Percentiles rank a stretch among this genome's conserved stretches.
phyloP scores from a whole-genome alignment of 2,113 vertebrate genomes.

The Gymnobelideus leadbeateri region DNA sequence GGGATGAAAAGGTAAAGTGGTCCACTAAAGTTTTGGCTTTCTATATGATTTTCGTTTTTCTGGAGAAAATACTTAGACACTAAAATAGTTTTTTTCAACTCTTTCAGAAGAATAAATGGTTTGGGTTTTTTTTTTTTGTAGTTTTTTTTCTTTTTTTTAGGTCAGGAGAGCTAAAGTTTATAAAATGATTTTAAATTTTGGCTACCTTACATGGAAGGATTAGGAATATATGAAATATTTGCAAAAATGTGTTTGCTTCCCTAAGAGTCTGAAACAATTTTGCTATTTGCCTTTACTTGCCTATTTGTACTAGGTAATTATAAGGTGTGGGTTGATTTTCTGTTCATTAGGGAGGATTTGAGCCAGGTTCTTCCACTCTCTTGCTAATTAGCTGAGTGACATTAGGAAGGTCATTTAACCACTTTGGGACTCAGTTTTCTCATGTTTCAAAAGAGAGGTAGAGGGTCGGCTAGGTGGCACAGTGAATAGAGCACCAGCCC shows the following conservation, averaged over 20 bases:
- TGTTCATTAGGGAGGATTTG: no score
- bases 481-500: no score
- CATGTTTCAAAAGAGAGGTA: no score
- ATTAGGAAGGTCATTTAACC: no score
- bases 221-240: neutral
- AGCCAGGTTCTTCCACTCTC: no score
- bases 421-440: no score
- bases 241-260: neutral
- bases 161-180: neutral
- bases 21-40: neutral
- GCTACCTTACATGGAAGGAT: neutral
- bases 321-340: neutral
- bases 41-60: neutral
- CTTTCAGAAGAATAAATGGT: constrained; percentile 8
- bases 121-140: no score
- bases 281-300: constrained; percentile 19
- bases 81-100: neutral
- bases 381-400: no score
- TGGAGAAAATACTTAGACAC: neutral
- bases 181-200: neutral
- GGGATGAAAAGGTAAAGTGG: no score
- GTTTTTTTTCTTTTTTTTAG: constrained; percentile 29
- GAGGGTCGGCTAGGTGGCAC: no score
- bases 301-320: neutral
- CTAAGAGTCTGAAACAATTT: neutral